Conservation (phyloP, 2,113 vertebrate genomes). For the Siniperca chuatsi region DNA sequence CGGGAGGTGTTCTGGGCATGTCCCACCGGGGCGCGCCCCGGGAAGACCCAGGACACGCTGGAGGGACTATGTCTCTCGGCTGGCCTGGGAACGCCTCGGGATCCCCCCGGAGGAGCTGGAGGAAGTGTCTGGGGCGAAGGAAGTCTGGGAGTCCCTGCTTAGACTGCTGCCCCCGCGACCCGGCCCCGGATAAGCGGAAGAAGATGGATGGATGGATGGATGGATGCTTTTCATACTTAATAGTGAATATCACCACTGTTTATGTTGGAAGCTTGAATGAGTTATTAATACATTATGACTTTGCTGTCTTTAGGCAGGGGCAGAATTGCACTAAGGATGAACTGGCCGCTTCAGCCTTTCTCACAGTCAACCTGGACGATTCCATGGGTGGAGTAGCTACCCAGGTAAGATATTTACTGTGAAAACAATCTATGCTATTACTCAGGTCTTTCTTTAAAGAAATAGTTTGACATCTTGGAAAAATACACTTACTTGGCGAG, state of each 20-base stretch:
- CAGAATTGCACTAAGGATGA: conserved; percentile 79
- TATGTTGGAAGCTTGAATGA: neutral
- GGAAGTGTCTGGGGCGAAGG: no score
- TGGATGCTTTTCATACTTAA: neutral
- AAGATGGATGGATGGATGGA: no score
- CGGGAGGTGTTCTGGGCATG: no score
- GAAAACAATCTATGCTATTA: neutral
- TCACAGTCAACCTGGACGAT: conserved; percentile 80
- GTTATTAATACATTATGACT: neutral
- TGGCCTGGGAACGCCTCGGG: no score
- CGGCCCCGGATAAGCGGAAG: no score
- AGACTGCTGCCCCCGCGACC: no score
- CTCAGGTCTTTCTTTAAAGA: neutral
- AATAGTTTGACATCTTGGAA: neutral
- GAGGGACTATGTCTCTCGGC: no score
- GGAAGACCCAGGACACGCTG: no score
- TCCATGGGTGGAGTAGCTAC: conserved; percentile 79
- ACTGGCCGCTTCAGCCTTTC: conserved; percentile 77
- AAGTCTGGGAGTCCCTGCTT: no score
- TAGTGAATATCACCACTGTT: neutral
- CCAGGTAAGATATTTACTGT: conserved; percentile 71
- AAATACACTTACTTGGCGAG: neutral
- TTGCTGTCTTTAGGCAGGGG: conserved; percentile 81
- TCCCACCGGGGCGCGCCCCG: no score
- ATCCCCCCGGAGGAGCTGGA: no score